Conservation (phyloP, 2,797 vertebrate genomes). For the Lacerta viridis region DNA sequence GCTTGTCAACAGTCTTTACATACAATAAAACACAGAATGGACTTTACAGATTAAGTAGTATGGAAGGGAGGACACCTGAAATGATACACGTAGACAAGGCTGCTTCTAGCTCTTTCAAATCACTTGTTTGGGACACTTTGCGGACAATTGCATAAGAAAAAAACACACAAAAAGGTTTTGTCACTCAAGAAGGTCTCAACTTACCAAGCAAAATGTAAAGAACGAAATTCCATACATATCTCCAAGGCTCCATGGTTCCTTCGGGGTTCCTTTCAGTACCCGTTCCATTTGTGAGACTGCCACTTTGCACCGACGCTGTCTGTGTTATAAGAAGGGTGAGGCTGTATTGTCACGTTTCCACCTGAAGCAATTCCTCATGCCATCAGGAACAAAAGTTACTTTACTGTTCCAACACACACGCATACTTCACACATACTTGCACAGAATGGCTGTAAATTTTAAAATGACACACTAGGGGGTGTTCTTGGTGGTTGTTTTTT, state of each 20-base stretch:
- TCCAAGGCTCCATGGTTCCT: constrained; percentile 63
- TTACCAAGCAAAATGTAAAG: constrained; percentile 60
- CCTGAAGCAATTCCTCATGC: constrained; percentile 45
- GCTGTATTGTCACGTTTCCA: constrained; percentile 43
- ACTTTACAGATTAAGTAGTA: background rate
- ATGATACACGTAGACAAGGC: background rate
- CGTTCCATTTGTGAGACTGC: constrained; percentile 39
- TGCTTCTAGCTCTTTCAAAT: background rate
- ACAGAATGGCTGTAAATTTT: constrained; percentile 16
- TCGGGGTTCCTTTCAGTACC: constrained; percentile 30
- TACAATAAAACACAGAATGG: constrained; percentile 15
- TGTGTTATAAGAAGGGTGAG: constrained; percentile 67
- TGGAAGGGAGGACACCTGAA: background rate
- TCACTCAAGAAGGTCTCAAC: constrained; percentile 38
- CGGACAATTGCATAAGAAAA: background rate
- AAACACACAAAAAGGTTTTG: accelerated
- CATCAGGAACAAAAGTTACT: constrained; percentile 9
- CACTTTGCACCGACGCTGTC: constrained; percentile 41
- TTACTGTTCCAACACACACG: background rate
- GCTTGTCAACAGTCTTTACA: constrained; percentile 12
- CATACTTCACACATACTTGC: constrained; percentile 9
- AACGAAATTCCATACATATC: constrained; percentile 18
- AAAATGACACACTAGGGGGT: background rate
- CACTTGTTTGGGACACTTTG: background rate
- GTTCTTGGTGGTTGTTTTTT: background rate